phyloP scores from a whole-genome alignment of 2,113 vertebrate genomes.

The Helogale parvula region DNA sequence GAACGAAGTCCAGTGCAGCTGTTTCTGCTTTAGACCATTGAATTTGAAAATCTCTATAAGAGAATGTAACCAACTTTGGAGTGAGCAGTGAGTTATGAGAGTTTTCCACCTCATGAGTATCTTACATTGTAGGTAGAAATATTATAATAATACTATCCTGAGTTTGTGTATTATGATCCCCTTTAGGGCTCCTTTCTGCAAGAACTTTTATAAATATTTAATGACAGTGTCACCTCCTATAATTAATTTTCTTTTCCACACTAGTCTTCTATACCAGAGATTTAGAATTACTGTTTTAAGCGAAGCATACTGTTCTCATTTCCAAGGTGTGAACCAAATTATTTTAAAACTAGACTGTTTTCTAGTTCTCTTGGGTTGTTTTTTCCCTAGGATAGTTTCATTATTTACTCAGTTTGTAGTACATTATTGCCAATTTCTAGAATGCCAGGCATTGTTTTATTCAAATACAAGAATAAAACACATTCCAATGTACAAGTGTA shows the following conservation, averaged over 20 bases:
- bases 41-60: constrained; percentile 36
- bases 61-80: constrained; percentile 12
- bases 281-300: constrained; percentile 27
- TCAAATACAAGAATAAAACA: constrained; percentile 33
- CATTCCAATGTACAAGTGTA: not conserved
- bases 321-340: not conserved
- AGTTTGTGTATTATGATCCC: not conserved
- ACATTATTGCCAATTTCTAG: not conserved
- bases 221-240: not conserved
- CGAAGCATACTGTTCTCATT: not conserved
- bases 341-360: constrained; percentile 13
- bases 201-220: constrained; percentile 41
- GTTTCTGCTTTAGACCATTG: constrained; percentile 54
- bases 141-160: not conserved
- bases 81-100: not conserved
- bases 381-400: constrained; percentile 4
- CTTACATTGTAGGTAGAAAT: not conserved
- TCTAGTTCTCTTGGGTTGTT: constrained; percentile 25
- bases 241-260: not conserved
- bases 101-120: not conserved
- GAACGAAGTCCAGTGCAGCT: constrained; percentile 65
- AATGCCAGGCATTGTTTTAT: constrained; percentile 20
- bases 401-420: constrained; percentile 37
- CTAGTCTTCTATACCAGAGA: not conserved
- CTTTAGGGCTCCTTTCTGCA: not conserved